Evolutionary conservation across 2,888 invertebrate species (phyloP).

Genomic region (Agriopis leucophaearia): DNA sequence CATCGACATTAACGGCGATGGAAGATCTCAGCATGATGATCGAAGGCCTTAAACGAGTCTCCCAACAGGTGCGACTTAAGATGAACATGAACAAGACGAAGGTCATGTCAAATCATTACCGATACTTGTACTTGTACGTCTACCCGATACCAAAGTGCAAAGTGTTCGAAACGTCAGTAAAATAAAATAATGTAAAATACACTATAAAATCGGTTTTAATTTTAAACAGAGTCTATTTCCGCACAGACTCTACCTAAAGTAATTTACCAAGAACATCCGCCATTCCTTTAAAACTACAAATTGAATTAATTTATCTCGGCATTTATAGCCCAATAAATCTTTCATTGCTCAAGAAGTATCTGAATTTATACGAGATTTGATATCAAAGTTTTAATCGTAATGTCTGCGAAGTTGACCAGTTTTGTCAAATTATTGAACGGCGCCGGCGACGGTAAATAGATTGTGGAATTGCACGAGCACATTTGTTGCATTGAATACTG

Average conservation of each 20-base stretch:
- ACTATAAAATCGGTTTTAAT: too few species aligned
- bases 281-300: slow-evolving; percentile 22
- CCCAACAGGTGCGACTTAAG: too few species aligned
- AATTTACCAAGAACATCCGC: slow-evolving; percentile 16
- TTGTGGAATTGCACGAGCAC: slow-evolving; percentile 37
- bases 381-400: slow-evolving; percentile 29
- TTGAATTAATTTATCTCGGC: slow-evolving; percentile 30
- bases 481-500: slow-evolving; percentile 43
- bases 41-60: too few species aligned
- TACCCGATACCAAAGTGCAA: too few species aligned
- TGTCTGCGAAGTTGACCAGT: slow-evolving; percentile 28
- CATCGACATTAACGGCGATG: too few species aligned
- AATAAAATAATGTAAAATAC: too few species aligned
- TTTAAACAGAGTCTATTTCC: background rate
- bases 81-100: too few species aligned
- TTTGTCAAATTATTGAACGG: slow-evolving; percentile 25
- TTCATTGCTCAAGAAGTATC: slow-evolving; percentile 30
- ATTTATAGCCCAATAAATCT: slow-evolving; percentile 28
- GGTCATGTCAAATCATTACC: too few species aligned
- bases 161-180: too few species aligned
- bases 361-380: slow-evolving; percentile 25
- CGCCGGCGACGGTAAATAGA: slow-evolving; percentile 33
- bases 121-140: too few species aligned
- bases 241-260: slow-evolving; percentile 4
- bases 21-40: too few species aligned